Conservation (phyloP, 1,140 invertebrate species). For the Temnothorax longispinosus region DNA sequence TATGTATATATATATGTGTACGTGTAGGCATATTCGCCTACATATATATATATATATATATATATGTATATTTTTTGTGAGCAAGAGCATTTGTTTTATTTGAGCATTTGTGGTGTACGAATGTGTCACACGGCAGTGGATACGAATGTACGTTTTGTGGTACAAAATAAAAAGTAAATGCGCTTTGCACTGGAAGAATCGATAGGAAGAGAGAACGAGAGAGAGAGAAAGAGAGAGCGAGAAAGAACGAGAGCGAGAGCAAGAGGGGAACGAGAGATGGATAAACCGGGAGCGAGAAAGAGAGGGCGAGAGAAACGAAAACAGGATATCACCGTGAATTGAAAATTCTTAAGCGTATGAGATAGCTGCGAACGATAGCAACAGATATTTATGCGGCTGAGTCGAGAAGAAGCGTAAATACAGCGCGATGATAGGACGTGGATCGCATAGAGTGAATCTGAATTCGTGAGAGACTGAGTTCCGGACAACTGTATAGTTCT, state of each 20-base stretch:
- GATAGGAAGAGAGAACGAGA: slow-evolving; percentile 53
- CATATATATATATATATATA: neutral
- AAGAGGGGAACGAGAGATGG: neutral
- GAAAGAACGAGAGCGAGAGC: neutral
- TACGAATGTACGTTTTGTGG: slow-evolving; percentile 31
- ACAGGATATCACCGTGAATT: neutral
- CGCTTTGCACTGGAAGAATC: slow-evolving; percentile 57
- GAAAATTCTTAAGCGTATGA: slow-evolving; percentile 6
- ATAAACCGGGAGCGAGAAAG: neutral
- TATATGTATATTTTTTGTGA: neutral
- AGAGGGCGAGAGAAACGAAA: neutral
- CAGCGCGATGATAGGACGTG: neutral
- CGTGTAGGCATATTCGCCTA: slow-evolving; percentile 51
- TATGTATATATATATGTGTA: slow-evolving; percentile 62
- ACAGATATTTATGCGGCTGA: neutral
- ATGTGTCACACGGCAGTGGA: slow-evolving; percentile 38
- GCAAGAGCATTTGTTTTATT: slow-evolving; percentile 22
- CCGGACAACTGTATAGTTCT: slow-evolving; percentile 81
- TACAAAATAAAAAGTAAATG: slow-evolving; percentile 36
- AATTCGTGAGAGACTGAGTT: slow-evolving; percentile 74
- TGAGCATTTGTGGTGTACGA: slow-evolving; percentile 21
- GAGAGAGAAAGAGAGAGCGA: slow-evolving; percentile 33
- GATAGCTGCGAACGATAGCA: neutral
- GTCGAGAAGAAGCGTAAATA: neutral
- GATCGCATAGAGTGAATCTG: slow-evolving; percentile 31